phyloP scores from a whole-genome alignment of 2,888 invertebrate species.

The Leptopilina drosophilae region DNA sequence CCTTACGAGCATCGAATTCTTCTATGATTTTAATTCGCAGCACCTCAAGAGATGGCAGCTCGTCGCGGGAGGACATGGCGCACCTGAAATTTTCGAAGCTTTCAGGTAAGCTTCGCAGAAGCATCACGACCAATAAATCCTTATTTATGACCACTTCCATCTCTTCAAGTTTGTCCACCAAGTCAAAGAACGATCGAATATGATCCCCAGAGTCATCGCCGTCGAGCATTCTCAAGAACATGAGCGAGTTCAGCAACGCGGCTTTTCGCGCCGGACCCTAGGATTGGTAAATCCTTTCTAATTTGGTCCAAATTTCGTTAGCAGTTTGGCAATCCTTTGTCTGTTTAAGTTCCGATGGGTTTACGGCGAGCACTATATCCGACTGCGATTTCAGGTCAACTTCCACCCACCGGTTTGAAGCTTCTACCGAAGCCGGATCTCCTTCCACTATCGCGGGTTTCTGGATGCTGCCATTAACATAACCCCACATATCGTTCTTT shows the following conservation, averaged over 20 bases:
- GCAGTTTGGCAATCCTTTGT: too few species aligned
- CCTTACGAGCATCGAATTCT: too few species aligned
- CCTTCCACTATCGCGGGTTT: background rate
- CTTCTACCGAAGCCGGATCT: too few species aligned
- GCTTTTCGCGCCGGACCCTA: constrained; percentile 48
- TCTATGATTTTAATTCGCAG: too few species aligned
- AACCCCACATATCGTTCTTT: background rate
- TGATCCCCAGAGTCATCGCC: constrained; percentile 44
- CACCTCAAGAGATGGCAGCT: too few species aligned
- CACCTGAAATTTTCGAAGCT: constrained; percentile 39
- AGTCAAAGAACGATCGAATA: constrained; percentile 6
- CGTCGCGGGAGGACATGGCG: constrained; percentile 14
- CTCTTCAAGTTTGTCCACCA: constrained; percentile 21
- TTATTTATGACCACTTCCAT: constrained; percentile 37
- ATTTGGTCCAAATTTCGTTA: constrained; percentile 27
- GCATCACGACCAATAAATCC: background rate
- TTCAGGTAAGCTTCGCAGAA: constrained; percentile 30
- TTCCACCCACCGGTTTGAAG: too few species aligned
- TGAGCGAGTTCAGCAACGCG: constrained; percentile 42
- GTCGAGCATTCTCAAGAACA: constrained; percentile 41
- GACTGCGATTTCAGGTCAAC: too few species aligned
- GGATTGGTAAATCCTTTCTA: constrained; percentile 43
- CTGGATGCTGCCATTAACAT: background rate
- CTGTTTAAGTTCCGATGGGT: too few species aligned
- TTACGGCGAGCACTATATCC: too few species aligned